These are phyloP conservation scores for Gadopsis marmoratus DNA, from an alignment of 2,797 vertebrate species.

Conservation along the genomic window DNA sequence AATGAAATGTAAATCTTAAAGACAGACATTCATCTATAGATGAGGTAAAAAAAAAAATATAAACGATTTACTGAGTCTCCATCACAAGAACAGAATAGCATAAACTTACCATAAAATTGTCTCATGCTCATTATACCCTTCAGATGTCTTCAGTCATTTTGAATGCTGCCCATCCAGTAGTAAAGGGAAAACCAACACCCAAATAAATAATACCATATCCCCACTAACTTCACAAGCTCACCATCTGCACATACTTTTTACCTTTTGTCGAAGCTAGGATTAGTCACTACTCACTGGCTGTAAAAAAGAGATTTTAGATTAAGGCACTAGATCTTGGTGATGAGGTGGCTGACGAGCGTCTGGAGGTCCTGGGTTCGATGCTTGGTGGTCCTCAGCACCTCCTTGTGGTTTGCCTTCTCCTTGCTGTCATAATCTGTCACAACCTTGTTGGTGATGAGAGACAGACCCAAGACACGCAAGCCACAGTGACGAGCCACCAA, in stretches of 20 bases:
- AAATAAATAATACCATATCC: not conserved
- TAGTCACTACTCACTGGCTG: not conserved
- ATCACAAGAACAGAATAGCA: slow-evolving; percentile 1
- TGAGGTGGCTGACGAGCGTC: slow-evolving; percentile 76
- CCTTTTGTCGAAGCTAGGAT: slow-evolving; percentile 12
- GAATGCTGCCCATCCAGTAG: not conserved
- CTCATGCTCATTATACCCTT: not conserved
- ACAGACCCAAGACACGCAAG: slow-evolving; percentile 89
- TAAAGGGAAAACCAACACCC: not conserved
- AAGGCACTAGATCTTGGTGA: slow-evolving; percentile 68
- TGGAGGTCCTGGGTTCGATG: slow-evolving; percentile 78
- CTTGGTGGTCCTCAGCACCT: slow-evolving; percentile 83
- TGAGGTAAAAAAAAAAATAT: not conserved
- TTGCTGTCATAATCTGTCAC: slow-evolving; percentile 83
- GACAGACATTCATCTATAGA: not conserved
- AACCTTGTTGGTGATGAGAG: slow-evolving; percentile 90
- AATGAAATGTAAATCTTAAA: not conserved
- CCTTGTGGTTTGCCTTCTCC: slow-evolving; percentile 83
- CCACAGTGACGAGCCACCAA: slow-evolving; percentile 90
- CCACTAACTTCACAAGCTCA: not conserved
- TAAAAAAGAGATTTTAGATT: not conserved
- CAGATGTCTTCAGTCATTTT: not conserved
- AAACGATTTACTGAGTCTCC: not conserved
- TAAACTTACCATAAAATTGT: not conserved
- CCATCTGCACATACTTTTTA: not conserved